A percentile compares a stretch with the other conserved stretches of the same genome.
Conservation (phyloP, 1,140 invertebrate genomes). For the Pentalonia nigronervosa region DNA sequence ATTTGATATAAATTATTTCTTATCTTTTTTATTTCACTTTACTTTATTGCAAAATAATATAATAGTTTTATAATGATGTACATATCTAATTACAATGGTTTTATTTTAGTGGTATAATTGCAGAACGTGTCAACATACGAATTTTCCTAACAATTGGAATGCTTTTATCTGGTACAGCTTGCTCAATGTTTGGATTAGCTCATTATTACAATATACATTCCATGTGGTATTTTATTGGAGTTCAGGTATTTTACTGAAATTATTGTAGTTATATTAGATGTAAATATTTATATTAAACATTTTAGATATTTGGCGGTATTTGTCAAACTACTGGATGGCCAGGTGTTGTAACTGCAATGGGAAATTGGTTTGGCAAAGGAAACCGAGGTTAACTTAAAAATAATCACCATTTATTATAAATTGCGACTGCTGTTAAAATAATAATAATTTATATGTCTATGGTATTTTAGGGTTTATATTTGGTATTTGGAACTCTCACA, state of each 20-base stretch:
- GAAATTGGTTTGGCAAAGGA: slow-evolving; percentile 94
- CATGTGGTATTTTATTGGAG: slow-evolving; percentile 83
- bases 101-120: slow-evolving; percentile 80
- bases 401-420: not conserved
- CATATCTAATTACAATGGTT: slow-evolving; percentile 20
- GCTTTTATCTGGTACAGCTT: slow-evolving; percentile 86
- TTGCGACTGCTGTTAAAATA: not conserved
- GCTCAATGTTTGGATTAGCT: slow-evolving; percentile 89
- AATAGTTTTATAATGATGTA: not conserved
- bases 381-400: slow-evolving; percentile 70
- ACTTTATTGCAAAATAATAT: not conserved
- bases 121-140: slow-evolving; percentile 88
- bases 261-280: not conserved
- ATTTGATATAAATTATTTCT: not conserved
- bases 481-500: slow-evolving; percentile 96
- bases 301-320: slow-evolving; percentile 79
- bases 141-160: slow-evolving; percentile 91
- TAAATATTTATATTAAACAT: slow-evolving; percentile 22
- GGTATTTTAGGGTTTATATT: slow-evolving; percentile 81
- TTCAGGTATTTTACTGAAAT: slow-evolving; percentile 73
- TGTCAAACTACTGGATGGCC: slow-evolving; percentile 93
- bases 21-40: not conserved
- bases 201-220: slow-evolving; percentile 83
- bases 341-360: slow-evolving; percentile 90
- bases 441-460: not conserved